Conservation (phyloP, 92 coral and sea anemone genomes). For the Virgularia gustaviana region DNA sequence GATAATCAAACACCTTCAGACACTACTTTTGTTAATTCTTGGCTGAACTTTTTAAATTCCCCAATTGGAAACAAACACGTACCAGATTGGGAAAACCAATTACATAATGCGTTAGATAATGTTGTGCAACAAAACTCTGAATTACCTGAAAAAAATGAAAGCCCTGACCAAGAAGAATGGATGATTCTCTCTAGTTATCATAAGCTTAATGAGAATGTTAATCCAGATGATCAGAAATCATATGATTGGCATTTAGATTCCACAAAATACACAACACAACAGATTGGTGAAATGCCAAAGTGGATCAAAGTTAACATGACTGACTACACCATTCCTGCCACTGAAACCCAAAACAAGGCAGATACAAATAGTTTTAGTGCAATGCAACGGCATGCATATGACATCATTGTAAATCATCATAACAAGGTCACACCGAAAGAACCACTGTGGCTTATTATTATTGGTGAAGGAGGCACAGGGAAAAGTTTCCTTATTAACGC, state of each 20-base stretch:
- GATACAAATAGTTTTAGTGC: constrained; percentile 53
- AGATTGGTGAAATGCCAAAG: constrained; percentile 54
- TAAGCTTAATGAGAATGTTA: constrained; percentile 18
- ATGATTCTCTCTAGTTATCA: constrained; percentile 40
- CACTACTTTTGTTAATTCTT: constrained; percentile 22
- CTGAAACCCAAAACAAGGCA: background rate
- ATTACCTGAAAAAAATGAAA: background rate
- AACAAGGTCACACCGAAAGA: constrained; percentile 33
- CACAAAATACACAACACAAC: constrained; percentile 48
- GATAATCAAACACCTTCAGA: constrained; percentile 33
- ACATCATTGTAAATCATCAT: constrained; percentile 48
- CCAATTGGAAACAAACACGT: background rate
- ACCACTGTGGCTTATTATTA: constrained; percentile 41
- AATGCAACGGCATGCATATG: constrained; percentile 64
- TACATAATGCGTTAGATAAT: constrained; percentile 8
- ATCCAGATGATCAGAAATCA: background rate
- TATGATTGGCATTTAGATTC: constrained; percentile 52
- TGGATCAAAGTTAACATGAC: constrained; percentile 48
- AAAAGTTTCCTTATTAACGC: constrained; percentile 43
- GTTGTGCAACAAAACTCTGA: background rate
- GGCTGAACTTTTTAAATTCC: constrained; percentile 41
- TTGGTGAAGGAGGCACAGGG: constrained; percentile 49
- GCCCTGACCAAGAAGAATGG: constrained; percentile 55
- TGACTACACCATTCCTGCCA: background rate
- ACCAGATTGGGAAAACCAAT: constrained; percentile 10